phyloP scores from a whole-genome alignment of 2,888 invertebrate species.

The Ochropleura plecta region DNA sequence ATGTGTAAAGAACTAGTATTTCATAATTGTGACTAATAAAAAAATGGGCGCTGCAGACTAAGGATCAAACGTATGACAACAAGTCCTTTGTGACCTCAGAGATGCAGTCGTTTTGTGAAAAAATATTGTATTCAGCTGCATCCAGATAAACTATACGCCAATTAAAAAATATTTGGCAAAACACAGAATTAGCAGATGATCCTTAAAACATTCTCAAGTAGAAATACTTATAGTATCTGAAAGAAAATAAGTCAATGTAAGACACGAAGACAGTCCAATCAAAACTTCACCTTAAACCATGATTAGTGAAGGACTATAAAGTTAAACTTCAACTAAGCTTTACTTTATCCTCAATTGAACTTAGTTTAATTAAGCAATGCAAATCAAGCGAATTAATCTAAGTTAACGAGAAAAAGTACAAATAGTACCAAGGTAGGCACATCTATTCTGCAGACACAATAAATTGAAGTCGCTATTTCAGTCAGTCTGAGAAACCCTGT shows the following conservation, averaged over 20 bases:
- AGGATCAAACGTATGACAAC: not conserved
- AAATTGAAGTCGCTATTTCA: not conserved
- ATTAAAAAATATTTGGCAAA: not conserved
- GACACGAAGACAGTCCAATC: not conserved
- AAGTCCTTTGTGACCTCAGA: not conserved
- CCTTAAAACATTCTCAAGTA: not conserved
- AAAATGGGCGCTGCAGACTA: not conserved
- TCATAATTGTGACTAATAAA: no score
- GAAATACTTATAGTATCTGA: not conserved
- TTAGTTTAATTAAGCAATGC: constrained; percentile 35
- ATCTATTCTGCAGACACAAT: not conserved
- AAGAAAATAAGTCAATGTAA: not conserved
- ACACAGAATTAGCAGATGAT: not conserved
- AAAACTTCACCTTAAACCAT: not conserved
- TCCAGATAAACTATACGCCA: not conserved
- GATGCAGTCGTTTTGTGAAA: not conserved
- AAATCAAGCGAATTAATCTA: constrained; percentile 24
- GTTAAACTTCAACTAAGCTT: constrained; percentile 6
- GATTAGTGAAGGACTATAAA: not conserved
- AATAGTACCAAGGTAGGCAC: not conserved
- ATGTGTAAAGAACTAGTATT: no score
- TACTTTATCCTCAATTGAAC: constrained; percentile 9
- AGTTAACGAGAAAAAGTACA: constrained; percentile 15
- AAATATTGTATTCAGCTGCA: not conserved
- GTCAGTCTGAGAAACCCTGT: not conserved